Base-by-base conservation (phyloP, 2,888 invertebrate genomes). In the Pocota personata region DNA sequence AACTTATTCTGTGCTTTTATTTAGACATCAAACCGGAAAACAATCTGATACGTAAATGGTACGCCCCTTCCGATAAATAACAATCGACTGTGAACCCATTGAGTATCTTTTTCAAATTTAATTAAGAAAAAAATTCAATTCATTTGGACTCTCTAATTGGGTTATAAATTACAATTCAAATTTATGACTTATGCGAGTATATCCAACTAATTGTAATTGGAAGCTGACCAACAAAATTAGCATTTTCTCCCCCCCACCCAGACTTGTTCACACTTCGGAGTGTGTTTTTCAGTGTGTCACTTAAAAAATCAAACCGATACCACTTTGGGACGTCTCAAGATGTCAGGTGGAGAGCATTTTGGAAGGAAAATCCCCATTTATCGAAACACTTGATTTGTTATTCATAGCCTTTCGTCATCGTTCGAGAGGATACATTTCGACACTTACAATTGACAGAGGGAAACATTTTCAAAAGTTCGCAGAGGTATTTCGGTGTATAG, bases 321-420 rank as follows among this genome's bases (percentile, higher is more conserved):
- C 73, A 73, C 30, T 62, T 40, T 14, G 40, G 30, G 12, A 1
- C 48, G 48, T 50, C 58, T 84, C 55, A 57, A 62, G 73, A 64
- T 80, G 35, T 66, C 84, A 80, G 73, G 46, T 73, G 16, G 50
- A 37, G 27, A 43, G 60, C 27, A 58, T 72, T 72, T 72, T 35
- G 40, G 78, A 52, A 62, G 62, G 62, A 40, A 78, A 71, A 71
- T 52, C 71, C 52, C 43, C 60, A 64, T 62, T 73, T 73, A 73
- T 64, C 52, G 32, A 73, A 32, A 55, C 75, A 76, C 76, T 76
- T 76, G 19, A 76, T 67, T 77, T 77, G 69, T 69, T 67, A 77
- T 77, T 77, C 77, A 69, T 76, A 58, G 66, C 46, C 46, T 72
- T 78, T 55, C 62, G 52, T 55, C 64, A 73, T 64, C 37, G 30